Conservation (phyloP, 2,113 vertebrate species). For the Barbus barbus region DNA sequence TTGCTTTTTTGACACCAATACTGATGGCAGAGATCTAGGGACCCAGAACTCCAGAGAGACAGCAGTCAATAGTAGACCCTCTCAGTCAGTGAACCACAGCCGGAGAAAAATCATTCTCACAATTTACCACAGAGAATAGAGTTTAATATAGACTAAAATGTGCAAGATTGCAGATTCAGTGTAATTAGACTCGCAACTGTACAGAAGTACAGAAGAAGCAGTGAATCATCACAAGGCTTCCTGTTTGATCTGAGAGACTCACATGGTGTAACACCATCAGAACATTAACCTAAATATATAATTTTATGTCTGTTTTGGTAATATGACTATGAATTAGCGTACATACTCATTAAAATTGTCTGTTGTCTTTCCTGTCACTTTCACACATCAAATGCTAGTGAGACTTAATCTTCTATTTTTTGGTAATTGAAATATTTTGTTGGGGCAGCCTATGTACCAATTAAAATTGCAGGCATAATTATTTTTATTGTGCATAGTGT, state of each 20-base stretch:
- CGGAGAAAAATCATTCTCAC: slow-evolving; percentile 42
- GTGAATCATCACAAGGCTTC: background rate
- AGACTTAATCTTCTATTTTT: background rate
- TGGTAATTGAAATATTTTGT: background rate
- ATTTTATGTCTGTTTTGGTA: background rate
- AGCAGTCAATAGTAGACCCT: slow-evolving; percentile 67
- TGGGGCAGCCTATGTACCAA: background rate
- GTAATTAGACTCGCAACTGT: background rate
- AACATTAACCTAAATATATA: background rate
- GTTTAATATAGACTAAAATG: slow-evolving; percentile 42
- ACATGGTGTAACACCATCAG: background rate
- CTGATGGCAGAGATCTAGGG: slow-evolving; percentile 53
- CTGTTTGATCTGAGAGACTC: background rate
- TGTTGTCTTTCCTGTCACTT: background rate
- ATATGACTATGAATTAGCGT: background rate
- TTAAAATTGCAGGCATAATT: background rate
- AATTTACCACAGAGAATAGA: slow-evolving; percentile 41
- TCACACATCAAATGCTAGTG: background rate
- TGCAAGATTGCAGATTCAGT: background rate
- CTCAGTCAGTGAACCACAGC: slow-evolving; percentile 44
- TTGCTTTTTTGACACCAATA: slow-evolving; percentile 53
- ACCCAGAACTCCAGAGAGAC: slow-evolving; percentile 55
- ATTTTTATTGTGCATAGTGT: background rate
- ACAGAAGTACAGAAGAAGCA: background rate
- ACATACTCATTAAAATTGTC: background rate